Evolutionary conservation across 1,140 invertebrate species (phyloP).

Genomic region (Spodoptera litura): DNA sequence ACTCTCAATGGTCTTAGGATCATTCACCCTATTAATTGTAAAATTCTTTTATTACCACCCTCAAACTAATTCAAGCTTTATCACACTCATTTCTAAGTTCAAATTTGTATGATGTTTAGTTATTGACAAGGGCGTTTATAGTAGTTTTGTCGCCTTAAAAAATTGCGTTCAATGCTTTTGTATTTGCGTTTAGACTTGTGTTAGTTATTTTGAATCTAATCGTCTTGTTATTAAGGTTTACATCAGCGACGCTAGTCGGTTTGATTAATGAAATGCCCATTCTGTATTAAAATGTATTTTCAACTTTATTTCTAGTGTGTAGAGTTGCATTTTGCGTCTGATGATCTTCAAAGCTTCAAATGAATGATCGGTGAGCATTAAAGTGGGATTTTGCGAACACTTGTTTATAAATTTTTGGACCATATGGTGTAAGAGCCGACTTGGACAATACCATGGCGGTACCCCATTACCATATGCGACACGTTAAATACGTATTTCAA

Average conservation of each 20-base stretch:
- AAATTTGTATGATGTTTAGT: conserved; percentile 41
- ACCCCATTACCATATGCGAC: conserved; percentile 81
- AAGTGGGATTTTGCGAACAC: conserved; percentile 77
- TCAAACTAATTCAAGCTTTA: conserved; percentile 58
- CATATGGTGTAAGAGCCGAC: conserved; percentile 83
- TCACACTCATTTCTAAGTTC: neutral
- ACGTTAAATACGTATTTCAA: conserved; percentile 81
- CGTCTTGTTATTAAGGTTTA: conserved; percentile 35
- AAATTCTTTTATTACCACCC: conserved; percentile 56
- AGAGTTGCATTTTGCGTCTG: conserved; percentile 50
- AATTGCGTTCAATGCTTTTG: conserved; percentile 61
- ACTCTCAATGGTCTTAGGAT: conserved; percentile 72
- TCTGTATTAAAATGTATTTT: conserved; percentile 10
- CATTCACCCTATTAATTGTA: conserved; percentile 80
- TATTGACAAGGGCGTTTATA: conserved; percentile 64
- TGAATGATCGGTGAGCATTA: conserved; percentile 72
- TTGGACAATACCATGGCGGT: conserved; percentile 78
- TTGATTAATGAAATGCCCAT: conserved; percentile 25
- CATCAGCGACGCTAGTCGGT: conserved; percentile 34
- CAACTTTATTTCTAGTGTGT: conserved; percentile 41
- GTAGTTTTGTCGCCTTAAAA: conserved; percentile 69
- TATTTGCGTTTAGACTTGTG: conserved; percentile 51
- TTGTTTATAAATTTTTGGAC: conserved; percentile 82
- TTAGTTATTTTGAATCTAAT: conserved; percentile 53
- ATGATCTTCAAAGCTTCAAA: conserved; percentile 49